These are phyloP conservation scores for Tetramorium parvispinum DNA, from an alignment of 1,140 invertebrate genomes.

Conservation along the genomic window DNA sequence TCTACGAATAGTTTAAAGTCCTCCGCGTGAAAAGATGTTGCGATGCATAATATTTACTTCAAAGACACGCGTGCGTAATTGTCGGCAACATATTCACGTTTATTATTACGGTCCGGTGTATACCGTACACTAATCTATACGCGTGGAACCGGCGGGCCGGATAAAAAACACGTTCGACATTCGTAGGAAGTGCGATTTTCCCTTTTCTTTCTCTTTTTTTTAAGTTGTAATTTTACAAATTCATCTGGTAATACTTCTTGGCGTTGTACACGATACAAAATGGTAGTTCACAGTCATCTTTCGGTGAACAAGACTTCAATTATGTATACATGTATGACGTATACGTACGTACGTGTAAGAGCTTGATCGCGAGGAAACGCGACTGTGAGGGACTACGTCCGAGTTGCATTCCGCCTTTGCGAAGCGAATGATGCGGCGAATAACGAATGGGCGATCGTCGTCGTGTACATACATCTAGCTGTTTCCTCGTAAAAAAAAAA, in stretches of 20 bases:
- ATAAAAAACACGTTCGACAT: slow-evolving; percentile 63
- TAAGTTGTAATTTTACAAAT: neutral
- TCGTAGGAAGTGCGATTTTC: slow-evolving; percentile 40
- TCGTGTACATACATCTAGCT: neutral
- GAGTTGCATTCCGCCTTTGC: neutral
- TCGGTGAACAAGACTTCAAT: neutral
- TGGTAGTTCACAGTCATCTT: neutral
- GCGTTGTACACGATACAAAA: neutral
- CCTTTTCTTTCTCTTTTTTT: slow-evolving; percentile 5
- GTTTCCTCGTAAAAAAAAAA: neutral
- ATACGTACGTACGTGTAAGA: neutral
- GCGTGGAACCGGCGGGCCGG: slow-evolving; percentile 73
- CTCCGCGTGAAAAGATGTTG: slow-evolving; percentile 50
- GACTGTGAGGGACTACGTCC: neutral
- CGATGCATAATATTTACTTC: slow-evolving; percentile 18
- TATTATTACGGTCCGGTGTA: slow-evolving; percentile 60
- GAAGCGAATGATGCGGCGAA: neutral
- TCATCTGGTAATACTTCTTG: neutral
- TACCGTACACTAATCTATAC: slow-evolving; percentile 64
- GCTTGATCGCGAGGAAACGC: neutral
- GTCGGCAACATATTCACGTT: slow-evolving; percentile 28
- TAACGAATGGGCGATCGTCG: neutral
- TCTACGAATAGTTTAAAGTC: slow-evolving; percentile 45
- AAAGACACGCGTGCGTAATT: slow-evolving; percentile 50
- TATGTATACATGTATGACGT: neutral